These are phyloP conservation scores for Numenius arquata DNA, from an alignment of 2,113 vertebrate genomes.

Conservation along the genomic window DNA sequence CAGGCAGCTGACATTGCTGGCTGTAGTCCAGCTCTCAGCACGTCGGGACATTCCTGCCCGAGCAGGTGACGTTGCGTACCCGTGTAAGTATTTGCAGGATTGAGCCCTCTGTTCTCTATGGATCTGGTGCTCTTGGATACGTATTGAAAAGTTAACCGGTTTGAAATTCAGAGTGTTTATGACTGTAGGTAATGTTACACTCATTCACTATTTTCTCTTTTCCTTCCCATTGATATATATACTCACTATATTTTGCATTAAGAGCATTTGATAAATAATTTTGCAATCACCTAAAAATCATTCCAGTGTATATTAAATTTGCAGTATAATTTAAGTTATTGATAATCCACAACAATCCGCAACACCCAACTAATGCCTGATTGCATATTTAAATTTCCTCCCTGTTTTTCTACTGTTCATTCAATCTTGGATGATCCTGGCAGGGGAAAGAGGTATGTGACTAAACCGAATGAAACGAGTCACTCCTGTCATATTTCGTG, in stretches of 20 bases:
- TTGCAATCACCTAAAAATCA: conserved; percentile 53
- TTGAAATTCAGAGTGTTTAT: conserved; percentile 42
- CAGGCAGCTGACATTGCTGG: background rate
- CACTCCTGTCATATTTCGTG: conserved; percentile 84
- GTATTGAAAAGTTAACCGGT: background rate
- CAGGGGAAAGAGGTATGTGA: conserved; percentile 99
- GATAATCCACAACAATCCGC: conserved; percentile 67
- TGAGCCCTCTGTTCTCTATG: background rate
- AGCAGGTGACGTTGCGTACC: background rate
- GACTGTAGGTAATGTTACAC: conserved; percentile 33
- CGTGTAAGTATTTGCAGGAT: conserved; percentile 28
- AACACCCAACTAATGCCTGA: conserved; percentile 80
- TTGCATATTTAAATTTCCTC: conserved; percentile 88
- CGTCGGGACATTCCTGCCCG: background rate
- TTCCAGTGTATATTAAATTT: conserved; percentile 60
- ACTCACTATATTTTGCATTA: conserved; percentile 52
- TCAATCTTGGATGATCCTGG: conserved; percentile 88
- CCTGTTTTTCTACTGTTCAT: conserved; percentile 90
- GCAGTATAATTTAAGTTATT: conserved; percentile 63
- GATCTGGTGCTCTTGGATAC: conserved; percentile 1
- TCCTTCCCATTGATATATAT: conserved; percentile 33
- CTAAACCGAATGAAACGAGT: conserved; percentile 79
- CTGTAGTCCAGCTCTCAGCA: background rate
- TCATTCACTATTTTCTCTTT: conserved; percentile 50
- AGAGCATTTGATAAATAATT: conserved; percentile 48